phyloP scores from a whole-genome alignment of 2,113 vertebrate genomes.

The Reinhardtius hippoglossoides region DNA sequence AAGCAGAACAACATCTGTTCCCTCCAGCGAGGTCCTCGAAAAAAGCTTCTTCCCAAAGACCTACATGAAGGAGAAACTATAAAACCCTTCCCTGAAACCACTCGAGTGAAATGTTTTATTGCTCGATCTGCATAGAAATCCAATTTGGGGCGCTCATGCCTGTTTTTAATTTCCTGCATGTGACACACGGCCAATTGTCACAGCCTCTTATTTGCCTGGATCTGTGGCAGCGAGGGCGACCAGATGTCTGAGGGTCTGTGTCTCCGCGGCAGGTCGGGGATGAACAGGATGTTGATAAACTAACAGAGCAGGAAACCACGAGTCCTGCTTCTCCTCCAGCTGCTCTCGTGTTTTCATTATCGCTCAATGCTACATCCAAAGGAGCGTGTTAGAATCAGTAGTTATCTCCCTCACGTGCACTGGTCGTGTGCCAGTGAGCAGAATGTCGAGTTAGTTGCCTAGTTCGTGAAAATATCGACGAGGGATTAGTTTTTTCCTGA shows the following conservation, averaged over 20 bases:
- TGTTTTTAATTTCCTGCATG: constrained; percentile 53
- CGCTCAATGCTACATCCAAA: not conserved
- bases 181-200: constrained; percentile 52
- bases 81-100: constrained; percentile 3
- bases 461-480: no score
- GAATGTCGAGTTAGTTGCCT: accelerated
- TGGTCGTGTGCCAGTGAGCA: no score
- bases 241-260: constrained; percentile 65
- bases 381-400: no score
- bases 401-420: no score
- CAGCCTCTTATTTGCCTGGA: constrained; percentile 52
- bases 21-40: not conserved
- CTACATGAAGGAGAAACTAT: constrained; percentile 6
- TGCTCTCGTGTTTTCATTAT: not conserved
- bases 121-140: constrained; percentile 28
- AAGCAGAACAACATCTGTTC: constrained; percentile 22
- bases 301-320: constrained; percentile 49
- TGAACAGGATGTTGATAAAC: constrained; percentile 72
- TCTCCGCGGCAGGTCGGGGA: constrained; percentile 53
- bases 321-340: not conserved
- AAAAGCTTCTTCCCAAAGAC: not conserved
- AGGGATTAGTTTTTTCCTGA: no score
- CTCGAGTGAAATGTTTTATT: constrained; percentile 13
- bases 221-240: constrained; percentile 43
- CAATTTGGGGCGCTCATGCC: not conserved